Base-by-base conservation (phyloP, 2,888 invertebrate genomes). In the Nezara viridula region DNA sequence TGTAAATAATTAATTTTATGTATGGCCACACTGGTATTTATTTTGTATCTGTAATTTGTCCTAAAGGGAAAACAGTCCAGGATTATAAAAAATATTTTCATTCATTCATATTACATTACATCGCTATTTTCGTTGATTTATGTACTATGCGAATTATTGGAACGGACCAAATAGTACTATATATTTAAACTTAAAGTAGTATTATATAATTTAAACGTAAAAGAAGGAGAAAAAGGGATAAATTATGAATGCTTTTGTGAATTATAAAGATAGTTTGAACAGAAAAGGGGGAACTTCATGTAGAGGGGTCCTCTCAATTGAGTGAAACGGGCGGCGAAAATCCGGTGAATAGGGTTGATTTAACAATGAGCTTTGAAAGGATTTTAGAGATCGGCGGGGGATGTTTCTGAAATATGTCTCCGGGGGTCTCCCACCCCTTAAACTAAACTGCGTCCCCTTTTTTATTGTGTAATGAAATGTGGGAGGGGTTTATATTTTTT, bases 321-420 rank as follows among this genome's bases (percentile, higher is more conserved):
- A 73, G 88, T 40, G 77, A 37, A 60, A 24, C 49, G 55, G 66
- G 44, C 37, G 77, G 40, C 81, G 77, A 88, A 88, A 88, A 77
- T 77, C 88, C 81, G 47, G 47, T 73, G 77, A 88, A 86, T 77
- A 44, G 88, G 88, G 44, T 88, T 88, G 88, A 88, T 88, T 88
- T 88, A 88, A 88, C 88, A 88, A 88, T 88, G 88, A 88, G 52
- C 49, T 47, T 47, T 73, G 81, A 50, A 66, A 40, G 88, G 88
- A 81, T 87, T 87, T 77, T 40, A 40, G 49, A 21, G 50, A 86
- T 49, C 52, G 49, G 27, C 21, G 52, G 88, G 52, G n/a, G 88
- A 60, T 88, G 81, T 88, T 88, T 88, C 73, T 77, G 77, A 88
- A 88, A 88, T 88, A 88, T 88, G 77, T 88, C 87, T 60, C n/a